These are phyloP conservation scores for Polydrusus pterygomalis DNA, from an alignment of 2,888 invertebrate species.

Conservation along the genomic window DNA sequence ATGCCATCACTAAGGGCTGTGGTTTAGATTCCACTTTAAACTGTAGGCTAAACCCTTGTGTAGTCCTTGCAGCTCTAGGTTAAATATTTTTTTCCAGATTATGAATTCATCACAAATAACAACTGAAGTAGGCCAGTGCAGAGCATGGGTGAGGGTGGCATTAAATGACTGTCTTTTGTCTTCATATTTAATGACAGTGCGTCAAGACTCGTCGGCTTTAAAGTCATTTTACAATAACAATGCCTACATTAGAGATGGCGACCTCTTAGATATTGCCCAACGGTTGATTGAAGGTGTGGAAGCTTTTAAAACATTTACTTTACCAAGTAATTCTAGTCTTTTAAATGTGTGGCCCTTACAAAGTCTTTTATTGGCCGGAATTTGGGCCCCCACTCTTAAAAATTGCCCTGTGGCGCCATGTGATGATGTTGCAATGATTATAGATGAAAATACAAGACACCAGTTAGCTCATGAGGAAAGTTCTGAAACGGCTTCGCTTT, in stretches of 20 bases:
- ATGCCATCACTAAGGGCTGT: no score
- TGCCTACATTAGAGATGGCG: conserved; percentile 89
- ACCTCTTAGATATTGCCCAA: conserved; percentile 86
- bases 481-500: conserved; percentile 69
- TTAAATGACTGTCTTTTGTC: conserved; percentile 91
- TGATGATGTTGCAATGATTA: conserved; percentile 83
- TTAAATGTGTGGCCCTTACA: conserved; percentile 92
- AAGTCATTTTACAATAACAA: conserved; percentile 88
- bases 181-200: conserved; percentile 89
- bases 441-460: conserved; percentile 61
- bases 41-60: no score
- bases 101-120: conserved; percentile 85
- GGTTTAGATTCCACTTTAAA: no score
- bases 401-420: conserved; percentile 84
- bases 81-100: conserved; percentile 72
- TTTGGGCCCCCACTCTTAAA: conserved; percentile 88
- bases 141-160: conserved; percentile 93
- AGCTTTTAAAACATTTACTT: conserved; percentile 81
- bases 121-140: conserved; percentile 92
- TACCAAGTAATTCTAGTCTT: conserved; percentile 89
- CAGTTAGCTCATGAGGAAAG: conserved; percentile 59
- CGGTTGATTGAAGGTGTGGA: conserved; percentile 86
- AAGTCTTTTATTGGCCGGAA: conserved; percentile 87
- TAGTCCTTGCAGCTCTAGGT: not conserved
- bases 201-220: conserved; percentile 84